Evolutionary conservation across 2,888 invertebrate species (phyloP).

Genomic region (Drosophila seclusa): DNA sequence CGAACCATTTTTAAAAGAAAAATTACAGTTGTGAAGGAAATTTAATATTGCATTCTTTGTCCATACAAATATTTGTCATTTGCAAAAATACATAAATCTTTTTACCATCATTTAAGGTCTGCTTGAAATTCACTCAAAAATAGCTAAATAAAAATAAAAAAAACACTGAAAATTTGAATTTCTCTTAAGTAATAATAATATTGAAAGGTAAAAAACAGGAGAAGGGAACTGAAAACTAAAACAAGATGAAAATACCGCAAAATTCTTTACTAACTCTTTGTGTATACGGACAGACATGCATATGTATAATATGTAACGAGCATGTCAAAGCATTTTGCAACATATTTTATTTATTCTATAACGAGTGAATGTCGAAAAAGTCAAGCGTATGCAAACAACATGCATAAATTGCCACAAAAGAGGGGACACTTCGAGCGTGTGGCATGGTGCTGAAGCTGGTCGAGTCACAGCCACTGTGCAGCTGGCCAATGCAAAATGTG

Average conservation of each 20-base stretch:
- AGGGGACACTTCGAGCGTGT: conserved; percentile 46
- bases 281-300: neutral
- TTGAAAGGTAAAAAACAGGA: neutral
- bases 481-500: conserved; percentile 68
- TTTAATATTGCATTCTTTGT: neutral
- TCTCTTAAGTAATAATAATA: neutral
- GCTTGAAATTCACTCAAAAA: neutral
- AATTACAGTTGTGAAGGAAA: conserved; percentile 1
- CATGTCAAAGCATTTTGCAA: conserved; percentile 73
- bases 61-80: neutral
- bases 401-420: conserved; percentile 75
- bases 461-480: conserved; percentile 21
- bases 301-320: conserved; percentile 53
- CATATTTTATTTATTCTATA: conserved; percentile 74
- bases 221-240: neutral
- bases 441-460: conserved; percentile 14
- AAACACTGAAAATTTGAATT: neutral
- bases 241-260: neutral
- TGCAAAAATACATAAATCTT: conserved; percentile 1
- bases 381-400: conserved; percentile 74
- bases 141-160: neutral
- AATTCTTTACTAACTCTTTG: conserved; percentile 8
- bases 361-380: conserved; percentile 72
- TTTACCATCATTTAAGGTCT: too few relatives aligned
- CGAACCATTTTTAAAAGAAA: conserved; percentile 8